Evolutionary conservation across 2,888 invertebrate genomes (phyloP).

Genomic region (Lochmaea capreae): DNA sequence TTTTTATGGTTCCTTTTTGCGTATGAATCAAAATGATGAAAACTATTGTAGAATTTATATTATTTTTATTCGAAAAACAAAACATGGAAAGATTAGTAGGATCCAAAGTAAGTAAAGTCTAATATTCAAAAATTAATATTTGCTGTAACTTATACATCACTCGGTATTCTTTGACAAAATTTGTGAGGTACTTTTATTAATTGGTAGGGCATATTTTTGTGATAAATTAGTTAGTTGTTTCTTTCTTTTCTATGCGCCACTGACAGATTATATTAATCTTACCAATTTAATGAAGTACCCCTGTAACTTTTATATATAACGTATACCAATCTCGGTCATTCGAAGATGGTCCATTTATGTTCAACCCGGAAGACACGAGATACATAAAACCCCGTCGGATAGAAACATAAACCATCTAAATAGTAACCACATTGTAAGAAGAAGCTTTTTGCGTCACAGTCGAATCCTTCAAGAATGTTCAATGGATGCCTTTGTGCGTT

Average conservation of each 20-base stretch:
- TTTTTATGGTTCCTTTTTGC: constrained; percentile 40
- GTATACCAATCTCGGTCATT: constrained; percentile 34
- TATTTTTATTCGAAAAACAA: too few species aligned
- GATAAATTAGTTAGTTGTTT: too few species aligned
- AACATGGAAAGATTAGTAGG: too few species aligned
- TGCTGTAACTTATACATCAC: too few species aligned
- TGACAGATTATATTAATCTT: too few species aligned
- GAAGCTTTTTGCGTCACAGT: constrained; percentile 9
- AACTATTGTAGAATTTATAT: not conserved
- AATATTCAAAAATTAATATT: not conserved
- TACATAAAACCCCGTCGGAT: constrained; percentile 38
- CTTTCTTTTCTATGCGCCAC: too few species aligned
- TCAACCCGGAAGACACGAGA: constrained; percentile 42
- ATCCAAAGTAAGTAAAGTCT: too few species aligned
- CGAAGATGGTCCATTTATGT: constrained; percentile 40
- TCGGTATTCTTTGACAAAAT: too few species aligned
- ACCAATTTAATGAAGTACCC: not conserved
- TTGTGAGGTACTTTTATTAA: too few species aligned
- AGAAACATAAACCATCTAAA: constrained; percentile 44
- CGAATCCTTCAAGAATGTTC: constrained; percentile 12
- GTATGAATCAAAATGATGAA: constrained; percentile 46
- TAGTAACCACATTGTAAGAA: constrained; percentile 41
- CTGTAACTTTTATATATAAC: constrained; percentile 24
- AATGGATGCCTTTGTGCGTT: constrained; percentile 5
- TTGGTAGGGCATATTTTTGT: too few species aligned